Conservation (phyloP, 2,888 invertebrate genomes). For the Zeuzera pyrina region DNA sequence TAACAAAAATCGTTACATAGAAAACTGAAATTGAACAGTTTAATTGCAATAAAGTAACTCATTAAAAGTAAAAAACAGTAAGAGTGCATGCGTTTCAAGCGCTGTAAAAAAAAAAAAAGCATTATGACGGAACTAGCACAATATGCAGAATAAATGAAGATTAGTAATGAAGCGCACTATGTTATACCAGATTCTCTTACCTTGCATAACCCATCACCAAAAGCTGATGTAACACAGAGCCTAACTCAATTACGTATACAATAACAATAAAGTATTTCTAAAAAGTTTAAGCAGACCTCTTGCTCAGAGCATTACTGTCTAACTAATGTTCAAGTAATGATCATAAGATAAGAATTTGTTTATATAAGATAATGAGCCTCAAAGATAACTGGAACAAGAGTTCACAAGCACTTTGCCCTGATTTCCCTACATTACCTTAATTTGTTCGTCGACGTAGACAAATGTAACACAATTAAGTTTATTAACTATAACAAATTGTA, state of each 20-base stretch:
- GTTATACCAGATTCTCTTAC: constrained; percentile 42
- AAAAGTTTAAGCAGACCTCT: too few relatives aligned
- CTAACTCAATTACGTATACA: too few relatives aligned
- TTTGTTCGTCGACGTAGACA: background rate
- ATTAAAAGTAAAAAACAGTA: constrained; percentile 11
- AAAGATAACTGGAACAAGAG: constrained; percentile 23
- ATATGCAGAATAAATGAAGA: constrained; percentile 41
- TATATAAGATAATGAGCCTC: constrained; percentile 32
- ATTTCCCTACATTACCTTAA: constrained; percentile 16
- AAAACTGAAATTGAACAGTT: constrained; percentile 7
- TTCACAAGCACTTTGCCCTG: constrained; percentile 19
- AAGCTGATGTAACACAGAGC: too few relatives aligned
- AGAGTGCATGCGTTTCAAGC: constrained; percentile 13
- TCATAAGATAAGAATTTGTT: constrained; percentile 34
- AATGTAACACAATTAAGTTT: background rate
- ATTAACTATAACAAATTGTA: background rate
- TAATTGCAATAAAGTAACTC: constrained; percentile 9
- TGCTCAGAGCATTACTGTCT: too few relatives aligned
- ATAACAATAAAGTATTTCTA: too few relatives aligned
- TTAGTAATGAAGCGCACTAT: constrained; percentile 35
- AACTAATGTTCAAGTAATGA: constrained; percentile 17
- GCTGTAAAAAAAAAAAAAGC: constrained; percentile 15
- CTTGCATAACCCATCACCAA: constrained; percentile 58
- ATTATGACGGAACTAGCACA: constrained; percentile 23
- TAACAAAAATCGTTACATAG: too few relatives aligned